Evolutionary conservation across 2,113 vertebrate species (phyloP).

Genomic region (Mustela lutreola): DNA sequence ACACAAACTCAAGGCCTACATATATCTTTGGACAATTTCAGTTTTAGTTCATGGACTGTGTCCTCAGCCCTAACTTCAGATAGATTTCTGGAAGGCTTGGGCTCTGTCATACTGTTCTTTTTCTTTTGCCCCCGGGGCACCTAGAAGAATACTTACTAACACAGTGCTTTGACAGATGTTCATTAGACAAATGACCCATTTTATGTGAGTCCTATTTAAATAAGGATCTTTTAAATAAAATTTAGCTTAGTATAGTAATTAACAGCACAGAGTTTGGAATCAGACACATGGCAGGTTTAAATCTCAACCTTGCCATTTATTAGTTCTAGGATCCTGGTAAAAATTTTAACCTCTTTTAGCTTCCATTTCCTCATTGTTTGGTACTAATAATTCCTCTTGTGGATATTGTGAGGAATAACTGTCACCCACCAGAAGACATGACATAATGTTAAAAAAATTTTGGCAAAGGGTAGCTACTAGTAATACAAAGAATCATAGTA

Average conservation of each 20-base stretch:
- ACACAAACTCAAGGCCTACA: neutral
- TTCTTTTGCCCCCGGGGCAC: neutral
- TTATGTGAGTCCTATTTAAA: conserved; percentile 57
- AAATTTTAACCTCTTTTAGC: neutral
- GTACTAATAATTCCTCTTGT: neutral
- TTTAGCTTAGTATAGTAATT: conserved; percentile 12
- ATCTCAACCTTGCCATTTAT: conserved; percentile 13
- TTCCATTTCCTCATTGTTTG: conserved; percentile 29
- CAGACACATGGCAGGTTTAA: neutral
- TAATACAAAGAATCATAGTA: conserved; percentile 39
- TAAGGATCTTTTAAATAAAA: conserved; percentile 38
- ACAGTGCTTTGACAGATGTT: conserved; percentile 32
- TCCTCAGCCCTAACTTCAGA: neutral
- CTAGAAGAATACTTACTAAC: neutral
- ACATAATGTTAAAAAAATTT: neutral
- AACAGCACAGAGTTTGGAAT: conserved; percentile 30
- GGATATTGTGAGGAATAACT: neutral
- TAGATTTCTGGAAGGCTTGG: neutral
- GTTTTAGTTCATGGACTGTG: neutral
- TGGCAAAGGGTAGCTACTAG: neutral
- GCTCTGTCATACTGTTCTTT: neutral
- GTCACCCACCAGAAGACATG: neutral
- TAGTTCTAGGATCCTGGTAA: neutral
- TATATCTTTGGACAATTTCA: neutral
- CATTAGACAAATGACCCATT: conserved; percentile 41